Evolutionary conservation across 2,888 invertebrate species (phyloP), one percentile per base, ranked within the genome.

Genomic region (Marasmarcha lunaedactyla): DNA sequence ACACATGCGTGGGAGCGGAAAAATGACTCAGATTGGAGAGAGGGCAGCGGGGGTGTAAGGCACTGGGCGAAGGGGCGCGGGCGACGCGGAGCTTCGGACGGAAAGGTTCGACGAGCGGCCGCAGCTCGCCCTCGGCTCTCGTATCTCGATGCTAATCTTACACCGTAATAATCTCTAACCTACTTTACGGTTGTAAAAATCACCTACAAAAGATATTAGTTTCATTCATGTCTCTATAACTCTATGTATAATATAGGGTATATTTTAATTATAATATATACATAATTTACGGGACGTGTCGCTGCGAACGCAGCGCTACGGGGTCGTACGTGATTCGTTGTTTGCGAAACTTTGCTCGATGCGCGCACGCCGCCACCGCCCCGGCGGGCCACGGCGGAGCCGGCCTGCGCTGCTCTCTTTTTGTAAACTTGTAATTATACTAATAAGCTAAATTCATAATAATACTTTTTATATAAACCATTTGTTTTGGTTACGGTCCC

Each of bases 161-260:
- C 70, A 63, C 61, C 56, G 59, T 76, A 71, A 64, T 64, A 66
- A 61, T 66, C 58, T 70, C 72, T 79, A 79, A 76, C 74, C 81
- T 81, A 81, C 81, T 62, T 76, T 79, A 79, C 81, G 70, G 71
- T 84, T 84, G 84, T 84, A 84, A 84, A 84, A 81, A 79, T 83
- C 79, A 72, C 77, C 84, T 84, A 84, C 84, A 84, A 84, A 84
- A 84, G 84, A 84, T 84, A 84, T 83, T 83, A 83, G 72, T 81
- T 83, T 79, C 79, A 74, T 84, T 73, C 81, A 72, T 73, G 73
- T 79, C 78, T 76, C 62, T 66, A 64, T 76, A 78, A 63, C 63
- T 77, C 73, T 83, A 84, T 77, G 72, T 78, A 77, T 79, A 81
- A 77, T 79, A 81, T 76, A 73, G 69, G 73, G 77, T 81, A 83